These are phyloP conservation scores for Sarcoramphus papa DNA, from an alignment of 2,797 vertebrate species.

Conservation along the genomic window DNA sequence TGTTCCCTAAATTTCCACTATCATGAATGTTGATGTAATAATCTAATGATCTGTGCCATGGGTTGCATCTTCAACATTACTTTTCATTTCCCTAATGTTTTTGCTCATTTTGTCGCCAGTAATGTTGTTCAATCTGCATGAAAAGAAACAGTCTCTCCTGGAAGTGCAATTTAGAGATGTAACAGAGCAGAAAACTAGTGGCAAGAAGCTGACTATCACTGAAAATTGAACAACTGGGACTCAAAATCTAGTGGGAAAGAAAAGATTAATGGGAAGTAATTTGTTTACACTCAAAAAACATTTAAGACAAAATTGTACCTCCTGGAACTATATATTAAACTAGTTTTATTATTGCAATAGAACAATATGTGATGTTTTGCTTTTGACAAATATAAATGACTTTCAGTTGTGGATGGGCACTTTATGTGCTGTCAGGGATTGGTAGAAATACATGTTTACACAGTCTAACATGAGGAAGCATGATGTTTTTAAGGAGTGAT, in stretches of 20 bases:
- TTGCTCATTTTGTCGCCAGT: slow-evolving; percentile 37
- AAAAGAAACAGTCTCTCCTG: slow-evolving; percentile 11
- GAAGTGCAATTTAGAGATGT: slow-evolving; percentile 33
- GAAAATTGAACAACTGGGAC: slow-evolving; percentile 45
- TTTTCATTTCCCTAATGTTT: slow-evolving; percentile 61
- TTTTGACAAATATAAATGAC: slow-evolving; percentile 12
- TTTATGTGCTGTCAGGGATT: neutral
- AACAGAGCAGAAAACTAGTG: slow-evolving; percentile 43
- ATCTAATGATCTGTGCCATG: slow-evolving; percentile 58
- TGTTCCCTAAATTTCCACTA: slow-evolving; percentile 57
- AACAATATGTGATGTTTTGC: neutral
- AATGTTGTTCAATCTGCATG: slow-evolving; percentile 19
- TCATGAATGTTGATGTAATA: slow-evolving; percentile 61
- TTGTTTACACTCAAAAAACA: slow-evolving; percentile 19
- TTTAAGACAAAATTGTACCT: slow-evolving; percentile 34
- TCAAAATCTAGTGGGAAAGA: slow-evolving; percentile 13
- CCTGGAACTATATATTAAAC: slow-evolving; percentile 26
- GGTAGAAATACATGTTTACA: slow-evolving; percentile 18
- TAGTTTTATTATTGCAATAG: neutral
- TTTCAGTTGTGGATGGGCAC: neutral
- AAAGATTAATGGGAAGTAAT: slow-evolving; percentile 46
- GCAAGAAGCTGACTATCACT: slow-evolving; percentile 33
- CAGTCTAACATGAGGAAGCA: neutral
- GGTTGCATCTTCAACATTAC: slow-evolving; percentile 34
- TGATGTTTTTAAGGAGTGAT: neutral